Base-by-base conservation (phyloP, 1,140 invertebrate species). In the Lepidurus arcticus region DNA sequence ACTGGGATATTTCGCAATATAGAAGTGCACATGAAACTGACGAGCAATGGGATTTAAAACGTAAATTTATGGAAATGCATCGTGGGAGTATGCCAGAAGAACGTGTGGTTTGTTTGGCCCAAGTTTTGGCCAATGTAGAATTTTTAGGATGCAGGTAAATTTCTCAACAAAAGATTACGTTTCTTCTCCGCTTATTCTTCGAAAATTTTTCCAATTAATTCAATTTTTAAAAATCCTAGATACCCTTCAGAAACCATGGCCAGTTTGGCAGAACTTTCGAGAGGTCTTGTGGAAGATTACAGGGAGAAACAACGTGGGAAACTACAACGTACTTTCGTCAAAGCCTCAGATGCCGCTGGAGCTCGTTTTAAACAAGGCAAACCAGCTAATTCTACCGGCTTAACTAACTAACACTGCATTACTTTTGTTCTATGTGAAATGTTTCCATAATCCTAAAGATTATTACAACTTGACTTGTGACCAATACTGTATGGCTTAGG, bases 101-200 rank as follows among this genome's bases (percentile, higher is more conserved):
- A 73, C 87, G 91, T 80, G 85, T 96, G 10, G 87, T 95, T 45
- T 94, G 93, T 84, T 86, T 95, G 76, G 92, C 93, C 13, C 90
- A 92, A 86, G 92, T 92, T 11, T 94, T 94, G 83, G 88, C 89
- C 0, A 96, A 95, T 84, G 87, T 94, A 53, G 93, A 94, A 84
- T 89, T 94, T 77, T 86, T 95, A 82, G 93, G 93, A 73, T 94
- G 93, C 87, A 90, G 88, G 91, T 93, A 87, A 84, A 34, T 73
- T 42, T 16, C 3, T 77, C 43, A 75, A 73, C 42, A n/a, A 21
- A 77, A 9, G 1, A 34, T 8, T 9, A 79, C 44, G 42, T 80
- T 80, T 53, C 43, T 42, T 34, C 1, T n/a, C 9, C 9, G 44
- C 9, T 11, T 43, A 81, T 53, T 26, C 10, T 80, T 77, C 9